These are phyloP conservation scores for Martes martes DNA, from an alignment of 2,113 vertebrate species.

Conservation along the genomic window DNA sequence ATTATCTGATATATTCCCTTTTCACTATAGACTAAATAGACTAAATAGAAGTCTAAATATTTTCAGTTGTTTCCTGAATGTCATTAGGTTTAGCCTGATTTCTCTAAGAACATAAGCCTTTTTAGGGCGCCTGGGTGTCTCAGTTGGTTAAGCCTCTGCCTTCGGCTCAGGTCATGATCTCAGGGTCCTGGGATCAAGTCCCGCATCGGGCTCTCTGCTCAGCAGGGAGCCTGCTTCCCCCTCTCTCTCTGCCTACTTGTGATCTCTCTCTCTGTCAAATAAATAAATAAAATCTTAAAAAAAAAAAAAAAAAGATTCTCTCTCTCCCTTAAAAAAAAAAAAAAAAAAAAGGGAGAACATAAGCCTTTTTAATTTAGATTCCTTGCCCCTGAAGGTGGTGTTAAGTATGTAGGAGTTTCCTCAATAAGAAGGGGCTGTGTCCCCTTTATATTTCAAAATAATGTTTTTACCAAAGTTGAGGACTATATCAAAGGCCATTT, in stretches of 20 bases:
- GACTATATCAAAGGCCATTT: background rate
- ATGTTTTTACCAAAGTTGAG: background rate
- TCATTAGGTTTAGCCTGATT: background rate
- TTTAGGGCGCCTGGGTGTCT: background rate
- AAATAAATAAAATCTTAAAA: no score
- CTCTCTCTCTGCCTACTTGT: no score
- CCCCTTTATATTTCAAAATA: background rate
- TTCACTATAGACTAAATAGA: background rate
- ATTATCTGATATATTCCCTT: background rate
- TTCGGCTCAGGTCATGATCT: no score
- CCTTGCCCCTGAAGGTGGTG: background rate
- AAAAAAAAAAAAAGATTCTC: no score
- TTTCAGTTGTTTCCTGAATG: background rate
- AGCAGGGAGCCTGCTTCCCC: no score
- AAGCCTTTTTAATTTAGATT: background rate
- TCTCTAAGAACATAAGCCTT: background rate
- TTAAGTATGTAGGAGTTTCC: background rate
- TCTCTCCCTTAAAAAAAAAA: no score
- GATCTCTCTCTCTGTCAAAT: no score
- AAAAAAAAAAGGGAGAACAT: background rate
- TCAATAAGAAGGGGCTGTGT: background rate
- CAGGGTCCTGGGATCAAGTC: no score
- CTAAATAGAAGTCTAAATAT: background rate
- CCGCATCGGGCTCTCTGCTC: no score
- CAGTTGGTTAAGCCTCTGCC: no score